Conservation (phyloP, 2,888 invertebrate genomes). For the Zhuqinia jingwanae region DNA sequence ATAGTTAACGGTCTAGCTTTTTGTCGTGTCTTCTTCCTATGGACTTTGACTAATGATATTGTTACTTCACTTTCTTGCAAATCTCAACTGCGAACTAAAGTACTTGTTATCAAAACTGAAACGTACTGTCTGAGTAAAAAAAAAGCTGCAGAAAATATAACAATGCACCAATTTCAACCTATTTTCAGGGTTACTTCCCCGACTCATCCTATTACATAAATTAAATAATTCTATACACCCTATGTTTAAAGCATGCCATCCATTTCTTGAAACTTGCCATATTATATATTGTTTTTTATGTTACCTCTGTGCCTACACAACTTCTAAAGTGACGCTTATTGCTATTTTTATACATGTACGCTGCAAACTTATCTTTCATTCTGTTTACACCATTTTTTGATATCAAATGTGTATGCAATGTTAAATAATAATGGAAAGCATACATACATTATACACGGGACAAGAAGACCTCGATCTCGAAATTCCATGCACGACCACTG, state of each 20-base stretch:
- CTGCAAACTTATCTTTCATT: background rate
- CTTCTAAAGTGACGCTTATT: background rate
- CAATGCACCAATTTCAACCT: conserved; percentile 34
- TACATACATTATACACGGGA: background rate
- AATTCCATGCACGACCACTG: conserved; percentile 24
- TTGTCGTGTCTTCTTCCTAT: background rate
- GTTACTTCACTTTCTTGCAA: conserved; percentile 36
- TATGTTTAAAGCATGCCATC: conserved; percentile 20
- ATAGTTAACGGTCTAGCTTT: background rate
- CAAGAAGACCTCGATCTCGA: conserved; percentile 41
- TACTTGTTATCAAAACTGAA: background rate
- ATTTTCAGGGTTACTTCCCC: conserved; percentile 53
- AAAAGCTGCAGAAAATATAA: background rate
- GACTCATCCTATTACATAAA: conserved; percentile 41
- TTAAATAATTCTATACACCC: conserved; percentile 37
- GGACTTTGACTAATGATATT: too few relatives aligned
- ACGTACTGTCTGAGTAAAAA: conserved; percentile 43
- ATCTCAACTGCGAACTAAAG: conserved; percentile 7
- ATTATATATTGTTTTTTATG: too few relatives aligned
- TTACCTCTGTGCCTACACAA: too few relatives aligned
- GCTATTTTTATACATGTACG: background rate
- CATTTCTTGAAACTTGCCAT: background rate
- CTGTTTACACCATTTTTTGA: conserved; percentile 8
- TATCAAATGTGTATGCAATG: background rate
- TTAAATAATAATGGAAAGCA: background rate